Evolutionary conservation across 2,113 vertebrate species (phyloP), one percentile per base, ranked within the genome.

Genomic region (Lophochroa leadbeateri): DNA sequence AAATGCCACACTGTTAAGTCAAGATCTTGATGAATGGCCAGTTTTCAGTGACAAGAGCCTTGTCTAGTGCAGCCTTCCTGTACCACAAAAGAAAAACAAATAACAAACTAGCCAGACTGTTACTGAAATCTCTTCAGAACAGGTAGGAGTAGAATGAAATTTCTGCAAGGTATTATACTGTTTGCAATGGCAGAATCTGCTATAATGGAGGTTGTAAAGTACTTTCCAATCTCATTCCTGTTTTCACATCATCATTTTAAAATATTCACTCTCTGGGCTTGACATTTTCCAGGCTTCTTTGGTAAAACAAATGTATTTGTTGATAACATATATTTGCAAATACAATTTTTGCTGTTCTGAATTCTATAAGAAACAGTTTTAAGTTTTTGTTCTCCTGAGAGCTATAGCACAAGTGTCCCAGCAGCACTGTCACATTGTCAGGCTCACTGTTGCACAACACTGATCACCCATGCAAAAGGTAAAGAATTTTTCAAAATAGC

Each of bases 211-310:
- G 28, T 25, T 91, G 8, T 35, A 78, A 95, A 89, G 35, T 71
- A 55, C 29, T 81, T 93, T 88, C 50, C 65, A 91, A 86, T 84
- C 33, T 39, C 81, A 35, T 55, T 93, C 33, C 18, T 7, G 20
- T 61, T 92, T 83, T 75, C 25, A 60, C 17, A 84, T 46, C 23
- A 43, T 81, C 49, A 46, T 78, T 91, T 92, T 44, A 64, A 86
- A 95, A 75, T 74, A 86, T 68, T 79, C 65, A 64, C 33, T 50
- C 46, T 55, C 60, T 60, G 43, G 61, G 77, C 64, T 67, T 95
- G 86, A 92, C 47, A 82, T 95, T 96, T 95, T 91, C 49, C 49
- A 70, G n/a, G 44, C 10, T 74, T 64, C 37, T 71, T 81, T 29
- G 37, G 25, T 50, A 39, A 81, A 86, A 35, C 57, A 88, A 94